Percentiles rank a stretch among this genome's conserved stretches.
Conservation (phyloP, 2,113 vertebrate species). For the Odocoileus virginianus region DNA sequence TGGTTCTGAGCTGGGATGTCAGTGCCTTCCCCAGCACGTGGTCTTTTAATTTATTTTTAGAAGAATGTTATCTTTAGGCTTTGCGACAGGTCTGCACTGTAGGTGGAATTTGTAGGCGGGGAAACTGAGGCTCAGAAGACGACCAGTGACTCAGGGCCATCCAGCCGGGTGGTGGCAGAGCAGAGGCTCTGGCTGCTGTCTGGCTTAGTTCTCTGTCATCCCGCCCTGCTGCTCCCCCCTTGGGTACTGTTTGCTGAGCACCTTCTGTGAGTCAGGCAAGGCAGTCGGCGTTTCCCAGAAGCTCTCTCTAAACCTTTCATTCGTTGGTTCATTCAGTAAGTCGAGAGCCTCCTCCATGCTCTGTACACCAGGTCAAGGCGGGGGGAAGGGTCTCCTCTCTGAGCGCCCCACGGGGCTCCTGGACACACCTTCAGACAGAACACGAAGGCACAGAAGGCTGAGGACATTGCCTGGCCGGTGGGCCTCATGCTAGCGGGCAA, state of each 20-base stretch:
- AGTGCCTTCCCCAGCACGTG: not conserved
- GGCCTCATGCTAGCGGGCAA: accelerated
- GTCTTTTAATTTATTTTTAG: not conserved
- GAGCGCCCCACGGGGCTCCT: accelerated
- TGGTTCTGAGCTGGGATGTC: not conserved
- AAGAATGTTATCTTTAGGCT: not conserved
- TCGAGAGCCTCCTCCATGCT: not conserved
- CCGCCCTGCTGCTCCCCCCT: accelerated
- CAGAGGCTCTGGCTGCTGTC: not conserved
- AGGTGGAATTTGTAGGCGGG: not conserved
- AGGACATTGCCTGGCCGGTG: not conserved
- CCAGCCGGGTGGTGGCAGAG: not conserved
- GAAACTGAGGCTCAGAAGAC: not conserved
- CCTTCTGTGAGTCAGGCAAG: not conserved
- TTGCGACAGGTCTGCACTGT: not conserved
- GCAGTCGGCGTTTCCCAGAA: accelerated
- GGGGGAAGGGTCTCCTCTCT: not conserved
- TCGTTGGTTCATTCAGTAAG: not conserved
- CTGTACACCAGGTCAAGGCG: not conserved
- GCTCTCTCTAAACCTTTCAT: not conserved
- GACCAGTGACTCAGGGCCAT: not conserved
- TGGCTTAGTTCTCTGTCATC: not conserved
- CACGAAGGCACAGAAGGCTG: accelerated
- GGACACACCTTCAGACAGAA: accelerated
- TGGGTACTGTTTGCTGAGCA: accelerated